Evolutionary conservation across 30 jellyfish, hydroid and myxozoan genomes (phyloP).

Genomic region (Mastigias papua): DNA sequence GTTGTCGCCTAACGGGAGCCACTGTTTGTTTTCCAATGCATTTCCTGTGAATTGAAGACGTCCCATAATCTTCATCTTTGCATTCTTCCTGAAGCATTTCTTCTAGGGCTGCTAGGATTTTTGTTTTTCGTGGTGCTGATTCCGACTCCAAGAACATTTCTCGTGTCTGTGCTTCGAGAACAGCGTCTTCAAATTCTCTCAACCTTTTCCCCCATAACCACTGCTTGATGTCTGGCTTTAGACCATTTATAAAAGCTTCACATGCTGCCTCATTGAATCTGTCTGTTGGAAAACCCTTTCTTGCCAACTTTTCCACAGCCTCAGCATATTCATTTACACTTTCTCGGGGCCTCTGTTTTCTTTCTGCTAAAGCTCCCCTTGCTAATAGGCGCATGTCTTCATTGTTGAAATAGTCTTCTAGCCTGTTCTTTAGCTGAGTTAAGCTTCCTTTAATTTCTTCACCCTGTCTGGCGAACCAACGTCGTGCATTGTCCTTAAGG

Average conservation of each 20-base stretch:
- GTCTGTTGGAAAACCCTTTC: conserved; percentile 8
- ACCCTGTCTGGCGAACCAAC: conserved; percentile 29
- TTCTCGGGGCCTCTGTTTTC: conserved; percentile 31
- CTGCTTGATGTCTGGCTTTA: conserved; percentile 9
- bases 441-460: conserved; percentile 4
- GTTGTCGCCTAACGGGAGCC: no score
- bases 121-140: conserved; percentile 14
- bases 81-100: conserved; percentile 21
- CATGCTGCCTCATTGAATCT: conserved; percentile 16
- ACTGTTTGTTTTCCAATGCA: no score
- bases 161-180: conserved; percentile 13
- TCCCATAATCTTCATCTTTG: conserved; percentile 18
- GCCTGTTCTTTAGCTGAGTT: conserved; percentile 8
- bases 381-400: conserved; percentile 17
- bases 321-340: conserved; percentile 14
- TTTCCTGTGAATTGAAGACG: no score
- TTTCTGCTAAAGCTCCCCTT: conserved; percentile 21
- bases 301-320: conserved; percentile 19
- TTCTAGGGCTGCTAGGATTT: conserved; percentile 10
- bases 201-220: conserved; percentile 17
- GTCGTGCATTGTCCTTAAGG: conserved; percentile 29
- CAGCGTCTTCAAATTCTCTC: conserved; percentile 26
- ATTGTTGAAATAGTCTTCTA: conserved; percentile 12
- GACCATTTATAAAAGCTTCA: conserved; percentile 26
- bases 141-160: conserved; percentile 24